Conservation (phyloP, 2,888 invertebrate species). For the Leptopilina syphax region DNA sequence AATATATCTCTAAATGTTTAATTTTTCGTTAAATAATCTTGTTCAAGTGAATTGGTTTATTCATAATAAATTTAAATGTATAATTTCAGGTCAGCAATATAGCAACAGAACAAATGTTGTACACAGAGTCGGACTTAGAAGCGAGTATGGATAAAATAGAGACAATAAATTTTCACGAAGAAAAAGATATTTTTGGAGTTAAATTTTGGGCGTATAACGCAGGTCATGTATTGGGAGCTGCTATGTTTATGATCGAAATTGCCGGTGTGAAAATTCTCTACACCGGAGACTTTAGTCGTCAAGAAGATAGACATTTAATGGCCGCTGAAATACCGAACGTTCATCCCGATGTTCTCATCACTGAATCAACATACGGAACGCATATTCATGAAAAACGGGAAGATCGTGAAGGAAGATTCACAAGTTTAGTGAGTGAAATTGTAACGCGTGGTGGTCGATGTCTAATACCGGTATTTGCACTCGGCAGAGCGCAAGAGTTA, state of each 20-base stretch:
- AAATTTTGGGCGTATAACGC: conserved; percentile 99
- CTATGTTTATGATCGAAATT: conserved; percentile 99
- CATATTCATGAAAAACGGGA: conserved; percentile 99
- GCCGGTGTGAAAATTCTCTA: conserved; percentile 97
- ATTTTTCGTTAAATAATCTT: no score
- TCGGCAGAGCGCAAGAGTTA: conserved; percentile 97
- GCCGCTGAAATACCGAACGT: conserved; percentile 98
- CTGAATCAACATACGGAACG: conserved; percentile 99
- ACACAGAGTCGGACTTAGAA: conserved; percentile 97
- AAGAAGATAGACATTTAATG: conserved; percentile 99
- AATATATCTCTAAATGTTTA: no score
- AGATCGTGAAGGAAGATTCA: conserved; percentile 96
- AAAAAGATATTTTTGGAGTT: conserved; percentile 97
- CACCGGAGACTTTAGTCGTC: conserved; percentile 98
- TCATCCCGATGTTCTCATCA: conserved; percentile 97
- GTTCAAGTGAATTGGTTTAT: no score
- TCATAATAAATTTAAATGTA: background rate
- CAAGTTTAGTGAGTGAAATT: conserved; percentile 95
- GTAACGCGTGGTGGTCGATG: conserved; percentile 98
- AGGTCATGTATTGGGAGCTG: conserved; percentile 98
- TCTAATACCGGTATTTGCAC: conserved; percentile 98
- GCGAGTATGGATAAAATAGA: conserved; percentile 99
- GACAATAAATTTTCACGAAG: conserved; percentile 98
- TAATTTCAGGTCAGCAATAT: conserved; percentile 85
- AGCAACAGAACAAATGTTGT: conserved; percentile 97